phyloP scores from a whole-genome alignment of 2,113 vertebrate genomes.

The Raja brachyura region DNA sequence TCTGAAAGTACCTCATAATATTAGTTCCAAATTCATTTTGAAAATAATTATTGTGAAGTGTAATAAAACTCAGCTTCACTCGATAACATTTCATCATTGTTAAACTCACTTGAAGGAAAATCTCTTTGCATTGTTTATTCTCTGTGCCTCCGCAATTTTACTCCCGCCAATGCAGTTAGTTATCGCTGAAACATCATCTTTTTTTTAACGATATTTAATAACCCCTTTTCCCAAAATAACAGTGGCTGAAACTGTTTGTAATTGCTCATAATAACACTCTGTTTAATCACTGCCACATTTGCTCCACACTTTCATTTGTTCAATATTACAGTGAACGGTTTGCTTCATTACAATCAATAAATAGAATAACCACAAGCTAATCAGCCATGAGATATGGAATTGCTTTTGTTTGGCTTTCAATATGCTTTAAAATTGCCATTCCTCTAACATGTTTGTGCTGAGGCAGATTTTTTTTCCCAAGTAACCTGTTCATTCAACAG shows the following conservation, averaged over 20 bases:
- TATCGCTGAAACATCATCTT: not conserved
- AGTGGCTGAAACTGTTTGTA: not conserved
- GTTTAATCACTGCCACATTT: conserved; percentile 33
- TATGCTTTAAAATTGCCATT: not conserved
- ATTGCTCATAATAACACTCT: conserved; percentile 18
- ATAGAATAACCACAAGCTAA: conserved; percentile 6
- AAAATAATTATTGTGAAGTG: not conserved
- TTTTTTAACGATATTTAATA: conserved; percentile 14
- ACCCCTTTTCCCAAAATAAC: not conserved
- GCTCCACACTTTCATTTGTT: conserved; percentile 20
- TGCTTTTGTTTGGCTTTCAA: not conserved
- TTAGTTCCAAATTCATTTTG: not conserved
- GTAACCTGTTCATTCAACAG: not conserved
- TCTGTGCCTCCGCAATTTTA: not conserved
- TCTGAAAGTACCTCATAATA: not conserved
- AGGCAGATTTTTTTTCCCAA: not conserved
- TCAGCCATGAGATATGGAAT: conserved; percentile 18
- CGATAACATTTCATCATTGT: not conserved
- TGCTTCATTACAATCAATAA: conserved; percentile 26
- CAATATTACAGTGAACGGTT: not conserved
- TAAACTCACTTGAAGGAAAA: not conserved
- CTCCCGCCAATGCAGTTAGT: not conserved
- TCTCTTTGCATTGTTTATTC: not conserved
- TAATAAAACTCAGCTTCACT: not conserved
- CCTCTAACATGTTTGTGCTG: not conserved